Percentiles rank a stretch among this genome's conserved stretches.
phyloP scores from a whole-genome alignment of 1,140 invertebrate genomes.

The Palaemon carinicauda region DNA sequence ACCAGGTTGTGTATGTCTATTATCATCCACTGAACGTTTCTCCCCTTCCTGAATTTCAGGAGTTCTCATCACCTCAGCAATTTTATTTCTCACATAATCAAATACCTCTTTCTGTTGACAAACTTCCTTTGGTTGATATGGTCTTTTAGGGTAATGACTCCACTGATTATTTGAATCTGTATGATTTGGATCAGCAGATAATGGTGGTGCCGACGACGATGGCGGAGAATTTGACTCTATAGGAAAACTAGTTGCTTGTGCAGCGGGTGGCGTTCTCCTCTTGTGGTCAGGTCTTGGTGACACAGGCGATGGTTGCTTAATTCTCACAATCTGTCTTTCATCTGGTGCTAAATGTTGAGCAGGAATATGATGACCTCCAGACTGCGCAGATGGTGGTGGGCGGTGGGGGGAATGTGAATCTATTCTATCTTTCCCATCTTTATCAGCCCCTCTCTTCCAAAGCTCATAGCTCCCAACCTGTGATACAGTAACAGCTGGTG shows the following conservation, averaged over 20 bases:
- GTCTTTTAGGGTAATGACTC: not conserved
- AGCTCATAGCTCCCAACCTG: slow-evolving; percentile 22
- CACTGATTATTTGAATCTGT: slow-evolving; percentile 36
- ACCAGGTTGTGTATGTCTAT: slow-evolving; percentile 20
- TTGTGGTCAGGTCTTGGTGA: slow-evolving; percentile 60
- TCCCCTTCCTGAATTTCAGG: slow-evolving; percentile 44
- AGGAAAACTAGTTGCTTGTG: slow-evolving; percentile 30
- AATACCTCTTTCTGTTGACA: slow-evolving; percentile 35
- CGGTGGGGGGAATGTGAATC: slow-evolving; percentile 57
- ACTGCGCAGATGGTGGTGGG: slow-evolving; percentile 17
- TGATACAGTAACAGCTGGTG: slow-evolving; percentile 45
- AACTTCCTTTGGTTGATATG: not conserved
- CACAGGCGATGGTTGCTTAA: slow-evolving; percentile 69
- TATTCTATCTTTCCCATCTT: slow-evolving; percentile 27
- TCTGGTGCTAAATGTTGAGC: slow-evolving; percentile 65
- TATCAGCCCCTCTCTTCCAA: slow-evolving; percentile 26
- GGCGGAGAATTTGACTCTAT: slow-evolving; percentile 45
- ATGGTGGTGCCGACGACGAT: slow-evolving; percentile 24
- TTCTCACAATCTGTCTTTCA: slow-evolving; percentile 79
- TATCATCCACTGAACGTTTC: slow-evolving; percentile 20
- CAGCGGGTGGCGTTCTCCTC: slow-evolving; percentile 35
- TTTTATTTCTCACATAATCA: slow-evolving; percentile 51
- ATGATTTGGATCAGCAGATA: slow-evolving; percentile 29
- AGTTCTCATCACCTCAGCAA: slow-evolving; percentile 54
- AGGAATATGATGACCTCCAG: slow-evolving; percentile 35